Base-by-base conservation (phyloP, 2,888 invertebrate species). In the Hoplodrina ambigua region DNA sequence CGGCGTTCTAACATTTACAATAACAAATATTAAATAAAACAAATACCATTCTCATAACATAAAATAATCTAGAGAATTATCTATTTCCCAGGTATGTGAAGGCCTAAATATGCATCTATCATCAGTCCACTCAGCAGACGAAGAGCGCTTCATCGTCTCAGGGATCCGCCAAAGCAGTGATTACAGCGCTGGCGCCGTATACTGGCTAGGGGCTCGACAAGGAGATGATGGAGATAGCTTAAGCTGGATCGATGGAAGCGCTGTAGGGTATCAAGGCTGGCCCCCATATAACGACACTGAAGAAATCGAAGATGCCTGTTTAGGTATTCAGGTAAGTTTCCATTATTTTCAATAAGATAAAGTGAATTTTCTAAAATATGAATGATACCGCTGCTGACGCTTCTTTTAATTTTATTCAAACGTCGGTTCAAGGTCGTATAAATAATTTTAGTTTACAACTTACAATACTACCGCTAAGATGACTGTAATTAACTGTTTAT, bases 41-140 rank as follows among this genome's bases (percentile, higher is more conserved):
- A 25, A 25, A 25, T 25, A 2, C 25, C 25, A 25, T 25, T 25
- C 25, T 25, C 25, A 25, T 25, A 2, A 25, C 25, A 25, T 33
- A 33, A 33, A 41, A 13, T 25, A 30, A 30, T 30, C 15, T 25
- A 3, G 0, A 41, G 1, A 11, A 15, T 20, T n/a, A 1, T n/a
- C 30, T 53, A 57, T 59, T 67, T 65, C 64, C 0, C 85, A 96
- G 96, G 97, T 98, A 8, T 98, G 98, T 88, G 96, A 96, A 78
- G 97, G 97, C 13, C 96, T 97, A 73, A 97, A 97, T 92, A 97
- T 97, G 84, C 97, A 97, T 81, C 93, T 98, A 52, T 96, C 97
- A 1, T 97, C 97, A 53, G 96, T 98, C 41, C 95, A 97, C 68
- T 97, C 97, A 7, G 89, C 96, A 0, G 97, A 97, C 71, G 98